Percentiles rank a stretch among this genome's conserved stretches.
phyloP scores from a whole-genome alignment of 2,888 invertebrate species.

The Drosophila mimetica region DNA sequence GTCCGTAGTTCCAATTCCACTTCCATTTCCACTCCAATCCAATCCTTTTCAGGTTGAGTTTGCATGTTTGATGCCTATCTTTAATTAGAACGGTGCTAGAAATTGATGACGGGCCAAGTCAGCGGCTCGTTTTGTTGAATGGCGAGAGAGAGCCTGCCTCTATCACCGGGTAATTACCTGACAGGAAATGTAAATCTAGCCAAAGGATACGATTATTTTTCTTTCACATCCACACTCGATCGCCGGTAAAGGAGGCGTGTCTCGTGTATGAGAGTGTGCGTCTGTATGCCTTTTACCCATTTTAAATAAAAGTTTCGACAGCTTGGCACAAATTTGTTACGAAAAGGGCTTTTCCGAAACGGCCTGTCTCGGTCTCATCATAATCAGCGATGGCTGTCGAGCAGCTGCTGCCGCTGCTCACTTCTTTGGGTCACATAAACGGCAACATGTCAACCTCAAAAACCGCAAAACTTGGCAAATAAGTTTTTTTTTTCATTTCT shows the following conservation, averaged over 20 bases:
- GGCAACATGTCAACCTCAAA: conserved; percentile 80
- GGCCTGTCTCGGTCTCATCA: conserved; percentile 56
- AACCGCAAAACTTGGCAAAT: conserved; percentile 79
- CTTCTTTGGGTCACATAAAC: conserved; percentile 75
- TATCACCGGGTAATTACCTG: conserved; percentile 76
- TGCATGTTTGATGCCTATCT: conserved; percentile 76
- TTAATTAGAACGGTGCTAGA: conserved; percentile 70
- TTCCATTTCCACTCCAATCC: conserved; percentile 30
- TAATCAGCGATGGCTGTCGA: conserved; percentile 65
- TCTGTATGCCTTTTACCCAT: conserved; percentile 35
- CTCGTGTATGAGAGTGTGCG: background rate
- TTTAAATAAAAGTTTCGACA: conserved; percentile 57
- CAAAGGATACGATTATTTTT: conserved; percentile 57
- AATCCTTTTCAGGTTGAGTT: conserved; percentile 37
- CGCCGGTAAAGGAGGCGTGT: conserved; percentile 35
- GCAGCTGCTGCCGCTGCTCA: conserved; percentile 44
- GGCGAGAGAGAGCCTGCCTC: conserved; percentile 59
- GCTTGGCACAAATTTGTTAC: conserved; percentile 62
- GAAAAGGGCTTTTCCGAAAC: conserved; percentile 45
- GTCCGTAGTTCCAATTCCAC: conserved; percentile 62
- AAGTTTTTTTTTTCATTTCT: conserved; percentile 51
- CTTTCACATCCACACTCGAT: conserved; percentile 34
- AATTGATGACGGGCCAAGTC: conserved; percentile 75
- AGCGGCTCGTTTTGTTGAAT: conserved; percentile 70
- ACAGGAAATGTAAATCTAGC: conserved; percentile 77